These are phyloP conservation scores for Trididemnum nubilum DNA, from an alignment of 23 tunicate genomes.

Conservation along the genomic window DNA sequence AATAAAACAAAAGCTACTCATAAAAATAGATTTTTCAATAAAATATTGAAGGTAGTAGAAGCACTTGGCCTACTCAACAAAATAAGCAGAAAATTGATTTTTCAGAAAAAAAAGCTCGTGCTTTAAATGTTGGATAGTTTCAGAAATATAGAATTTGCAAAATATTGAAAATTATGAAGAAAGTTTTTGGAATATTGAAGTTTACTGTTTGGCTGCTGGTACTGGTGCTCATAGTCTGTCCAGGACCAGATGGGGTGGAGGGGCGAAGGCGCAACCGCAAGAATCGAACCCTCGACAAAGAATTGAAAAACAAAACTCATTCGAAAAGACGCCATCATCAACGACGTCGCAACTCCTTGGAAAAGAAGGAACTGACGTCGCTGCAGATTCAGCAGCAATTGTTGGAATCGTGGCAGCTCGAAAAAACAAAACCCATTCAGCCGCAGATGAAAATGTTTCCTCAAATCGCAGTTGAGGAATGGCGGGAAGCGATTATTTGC, in stretches of 20 bases:
- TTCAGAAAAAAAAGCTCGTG: too few species aligned
- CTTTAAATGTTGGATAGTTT: too few species aligned
- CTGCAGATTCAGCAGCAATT: neutral
- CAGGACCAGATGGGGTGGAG: slow-evolving; percentile 39
- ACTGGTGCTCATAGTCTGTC: slow-evolving; percentile 24
- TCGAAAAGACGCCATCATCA: slow-evolving; percentile 13
- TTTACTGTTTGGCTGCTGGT: slow-evolving; percentile 2
- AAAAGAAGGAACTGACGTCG: neutral
- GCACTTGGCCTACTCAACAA: too few species aligned
- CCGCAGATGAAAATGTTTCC: neutral
- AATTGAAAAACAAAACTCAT: neutral
- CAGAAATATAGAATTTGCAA: too few species aligned
- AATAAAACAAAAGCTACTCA: too few species aligned
- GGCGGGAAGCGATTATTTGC: slow-evolving; percentile 10
- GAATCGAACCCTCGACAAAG: slow-evolving; percentile 7
- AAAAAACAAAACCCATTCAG: neutral
- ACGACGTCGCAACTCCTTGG: neutral
- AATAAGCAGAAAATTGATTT: too few species aligned
- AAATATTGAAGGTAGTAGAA: too few species aligned
- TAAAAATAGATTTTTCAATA: too few species aligned
- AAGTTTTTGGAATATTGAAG: neutral
- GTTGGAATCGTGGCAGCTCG: neutral
- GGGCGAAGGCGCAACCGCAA: slow-evolving; percentile 43
- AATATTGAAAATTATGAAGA: too few species aligned
- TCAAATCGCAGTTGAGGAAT: neutral